Evolutionary conservation across 2,797 vertebrate species (phyloP), one percentile per base, ranked within the genome.

Genomic region (Alcedo quadribrachys): DNA sequence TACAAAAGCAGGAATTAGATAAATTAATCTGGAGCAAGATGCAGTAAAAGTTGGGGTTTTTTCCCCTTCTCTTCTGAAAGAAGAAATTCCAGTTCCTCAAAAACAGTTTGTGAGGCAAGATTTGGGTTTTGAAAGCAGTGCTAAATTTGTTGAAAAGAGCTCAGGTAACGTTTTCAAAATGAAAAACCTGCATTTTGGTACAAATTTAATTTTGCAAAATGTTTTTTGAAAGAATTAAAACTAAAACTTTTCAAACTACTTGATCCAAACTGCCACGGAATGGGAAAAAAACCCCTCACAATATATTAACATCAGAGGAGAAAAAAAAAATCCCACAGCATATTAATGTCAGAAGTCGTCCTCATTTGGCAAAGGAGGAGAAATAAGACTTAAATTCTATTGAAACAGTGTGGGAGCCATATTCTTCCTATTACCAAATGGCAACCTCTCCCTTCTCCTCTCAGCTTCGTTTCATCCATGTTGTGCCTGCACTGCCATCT

Each of bases 301-400:
- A 0, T 3, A 1, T 28, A n/a, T 42, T 70, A 66, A 68, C 4
- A 6, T 19, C 66, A 80, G 50, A 82, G 19, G 19, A 19, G 43
- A 67, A 8, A 28, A 51, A 51, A 51, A 16, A 9, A 15, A 30
- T 16, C 50, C 50, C 15, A 53, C 0, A 1, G 0, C 3, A 1
- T 28, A 32, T 42, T 70, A 66, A 69, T 3, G 5, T 19, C 63
- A 80, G 50, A 83, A 22, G 19, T 58, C 75, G 42, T 54, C 37
- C 79, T 82, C 25, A 19, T 46, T 82, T 65, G 69, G 46, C 33
- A 54, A 77, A 89, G 62, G 35, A 86, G 63, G 20, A 70, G 43
- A 75, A 90, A 17, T 13, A 7, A 67, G 46, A 88, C 8, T 63
- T 71, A 89, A 74, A 71, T 78, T 28, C 37, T 19, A 60, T 20